A percentile compares a stretch with the other conserved stretches of the same genome.
Evolutionary conservation across 2,797 vertebrate species (phyloP).

Genomic region (Gymnothorax javanicus): DNA sequence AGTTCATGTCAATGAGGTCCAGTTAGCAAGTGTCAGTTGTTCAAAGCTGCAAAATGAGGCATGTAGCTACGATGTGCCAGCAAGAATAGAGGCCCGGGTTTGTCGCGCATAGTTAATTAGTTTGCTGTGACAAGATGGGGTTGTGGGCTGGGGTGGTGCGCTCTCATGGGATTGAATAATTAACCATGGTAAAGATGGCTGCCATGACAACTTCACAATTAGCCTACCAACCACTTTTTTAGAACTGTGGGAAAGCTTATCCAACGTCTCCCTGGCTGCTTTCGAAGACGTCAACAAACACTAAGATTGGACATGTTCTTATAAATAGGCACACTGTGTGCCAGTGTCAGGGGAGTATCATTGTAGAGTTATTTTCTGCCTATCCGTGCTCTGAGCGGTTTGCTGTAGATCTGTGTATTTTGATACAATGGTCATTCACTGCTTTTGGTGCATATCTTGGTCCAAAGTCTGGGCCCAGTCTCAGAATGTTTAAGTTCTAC

Average conservation of each 20-base stretch:
- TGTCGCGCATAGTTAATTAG: conserved; percentile 27
- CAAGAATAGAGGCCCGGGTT: background rate
- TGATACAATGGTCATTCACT: background rate
- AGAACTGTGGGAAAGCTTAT: background rate
- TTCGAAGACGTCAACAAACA: background rate
- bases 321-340: background rate
- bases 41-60: background rate
- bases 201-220: background rate
- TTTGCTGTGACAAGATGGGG: background rate
- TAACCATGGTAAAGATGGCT: conserved; percentile 10
- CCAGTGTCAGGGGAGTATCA: background rate
- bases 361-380: background rate
- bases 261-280: background rate
- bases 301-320: background rate
- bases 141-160: background rate
- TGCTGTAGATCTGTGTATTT: background rate
- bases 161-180: conserved; percentile 11
- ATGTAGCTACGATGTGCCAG: background rate
- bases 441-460: background rate
- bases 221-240: conserved; percentile 1
- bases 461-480: background rate
- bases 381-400: background rate
- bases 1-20: background rate
- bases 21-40: background rate
- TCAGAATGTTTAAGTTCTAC: too few relatives aligned